These are phyloP conservation scores for Trimorus sp. DNA, from an alignment of 2,888 invertebrate genomes.

Conservation along the genomic window DNA sequence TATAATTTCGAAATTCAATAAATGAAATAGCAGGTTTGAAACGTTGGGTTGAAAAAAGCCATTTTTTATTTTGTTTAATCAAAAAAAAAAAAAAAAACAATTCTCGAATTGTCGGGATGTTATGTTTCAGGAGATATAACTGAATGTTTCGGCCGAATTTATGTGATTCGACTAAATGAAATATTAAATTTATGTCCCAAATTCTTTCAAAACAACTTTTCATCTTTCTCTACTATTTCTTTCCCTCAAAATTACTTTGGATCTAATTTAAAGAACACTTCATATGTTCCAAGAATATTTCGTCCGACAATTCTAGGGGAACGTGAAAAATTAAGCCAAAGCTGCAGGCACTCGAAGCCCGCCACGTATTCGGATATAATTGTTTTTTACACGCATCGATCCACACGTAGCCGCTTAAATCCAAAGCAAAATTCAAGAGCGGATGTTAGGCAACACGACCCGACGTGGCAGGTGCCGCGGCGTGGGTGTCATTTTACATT, in stretches of 20 bases:
- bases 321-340: background rate
- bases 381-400: constrained; percentile 39
- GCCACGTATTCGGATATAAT: constrained; percentile 20
- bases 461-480: constrained; percentile 69
- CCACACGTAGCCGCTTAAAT: constrained; percentile 39
- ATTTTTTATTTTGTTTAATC: too few relatives aligned
- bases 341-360: constrained; percentile 8
- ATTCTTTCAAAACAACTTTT: too few relatives aligned
- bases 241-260: too few relatives aligned
- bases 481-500: constrained; percentile 76
- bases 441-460: constrained; percentile 76
- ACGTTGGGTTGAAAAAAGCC: background rate
- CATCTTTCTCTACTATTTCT: too few relatives aligned
- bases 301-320: too few relatives aligned
- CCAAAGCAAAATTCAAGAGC: constrained; percentile 65
- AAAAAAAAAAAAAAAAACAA: too few relatives aligned
- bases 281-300: too few relatives aligned
- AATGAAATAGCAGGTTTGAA: constrained; percentile 40
- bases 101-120: background rate
- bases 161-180: too few relatives aligned
- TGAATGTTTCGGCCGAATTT: too few relatives aligned
- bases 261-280: too few relatives aligned
- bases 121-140: too few relatives aligned
- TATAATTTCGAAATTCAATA: constrained; percentile 40
- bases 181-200: too few relatives aligned